Conservation (phyloP, 2,797 vertebrate genomes). For the Neosilurus hyrtlii region DNA sequence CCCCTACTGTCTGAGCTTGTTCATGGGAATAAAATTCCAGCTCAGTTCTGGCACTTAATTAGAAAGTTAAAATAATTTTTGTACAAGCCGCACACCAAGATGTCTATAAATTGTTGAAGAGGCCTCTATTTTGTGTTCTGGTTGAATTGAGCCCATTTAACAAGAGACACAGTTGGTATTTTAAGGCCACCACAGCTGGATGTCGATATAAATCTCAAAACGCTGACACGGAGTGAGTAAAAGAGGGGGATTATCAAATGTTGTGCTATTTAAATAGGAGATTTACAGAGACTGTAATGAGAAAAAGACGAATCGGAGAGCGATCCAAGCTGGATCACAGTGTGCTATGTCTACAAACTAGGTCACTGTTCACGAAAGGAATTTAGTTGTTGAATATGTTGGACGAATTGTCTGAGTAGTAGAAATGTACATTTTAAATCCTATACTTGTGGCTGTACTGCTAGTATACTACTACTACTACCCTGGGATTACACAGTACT, state of each 20-base stretch:
- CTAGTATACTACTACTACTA: no score
- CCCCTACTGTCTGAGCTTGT: no score
- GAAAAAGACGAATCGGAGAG: neutral
- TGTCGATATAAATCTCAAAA: neutral
- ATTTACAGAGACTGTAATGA: slow-evolving; percentile 1
- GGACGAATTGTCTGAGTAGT: neutral
- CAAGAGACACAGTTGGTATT: neutral
- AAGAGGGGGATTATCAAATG: neutral
- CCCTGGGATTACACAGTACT: neutral
- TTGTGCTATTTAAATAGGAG: neutral
- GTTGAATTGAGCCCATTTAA: neutral
- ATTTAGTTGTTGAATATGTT: neutral
- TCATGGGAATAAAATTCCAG: neutral
- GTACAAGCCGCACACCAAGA: neutral
- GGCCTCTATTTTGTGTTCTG: neutral
- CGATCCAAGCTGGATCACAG: neutral
- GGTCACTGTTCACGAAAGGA: neutral
- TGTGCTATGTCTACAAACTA: neutral
- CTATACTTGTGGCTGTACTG: no score
- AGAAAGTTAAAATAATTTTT: neutral
- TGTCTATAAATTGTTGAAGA: neutral
- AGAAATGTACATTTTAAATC: neutral
- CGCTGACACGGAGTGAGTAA: neutral
- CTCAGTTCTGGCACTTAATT: no score
- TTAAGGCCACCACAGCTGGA: slow-evolving; percentile 6